phyloP scores from a whole-genome alignment of 2,113 vertebrate species.

The Chinchilla lanigera region DNA sequence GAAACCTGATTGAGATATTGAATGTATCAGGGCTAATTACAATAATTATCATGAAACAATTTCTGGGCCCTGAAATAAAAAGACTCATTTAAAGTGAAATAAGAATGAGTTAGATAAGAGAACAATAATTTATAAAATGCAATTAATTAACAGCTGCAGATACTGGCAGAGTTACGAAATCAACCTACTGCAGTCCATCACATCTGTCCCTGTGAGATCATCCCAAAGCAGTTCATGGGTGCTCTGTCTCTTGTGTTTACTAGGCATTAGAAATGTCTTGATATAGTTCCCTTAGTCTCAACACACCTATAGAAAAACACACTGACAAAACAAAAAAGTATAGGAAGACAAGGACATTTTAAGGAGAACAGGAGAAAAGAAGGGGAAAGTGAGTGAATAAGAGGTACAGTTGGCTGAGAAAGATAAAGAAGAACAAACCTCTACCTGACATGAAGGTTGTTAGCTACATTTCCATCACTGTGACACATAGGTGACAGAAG shows the following conservation, averaged over 20 bases:
- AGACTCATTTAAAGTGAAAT: not conserved
- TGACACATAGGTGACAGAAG: not conserved
- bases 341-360: not conserved
- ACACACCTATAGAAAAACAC: not conserved
- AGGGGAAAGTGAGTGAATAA: not conserved
- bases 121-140: not conserved
- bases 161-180: not conserved
- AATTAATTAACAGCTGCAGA: not conserved
- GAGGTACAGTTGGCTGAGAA: not conserved
- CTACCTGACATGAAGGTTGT: not conserved
- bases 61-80: constrained; percentile 12
- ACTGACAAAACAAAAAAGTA: not conserved
- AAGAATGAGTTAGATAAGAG: not conserved
- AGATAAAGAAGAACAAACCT: not conserved
- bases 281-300: not conserved
- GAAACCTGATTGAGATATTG: not conserved
- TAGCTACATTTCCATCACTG: not conserved
- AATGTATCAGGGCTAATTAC: not conserved
- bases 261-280: not conserved
- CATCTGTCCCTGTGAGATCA: not conserved
- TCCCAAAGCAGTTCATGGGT: not conserved
- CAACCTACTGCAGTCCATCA: not conserved
- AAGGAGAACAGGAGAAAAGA: not conserved
- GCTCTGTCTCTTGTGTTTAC: not conserved
- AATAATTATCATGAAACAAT: not conserved